A percentile compares a stretch with the other conserved stretches of the same genome.
Conservation (phyloP, 2,113 vertebrate species). For the Heteronetta atricapilla region DNA sequence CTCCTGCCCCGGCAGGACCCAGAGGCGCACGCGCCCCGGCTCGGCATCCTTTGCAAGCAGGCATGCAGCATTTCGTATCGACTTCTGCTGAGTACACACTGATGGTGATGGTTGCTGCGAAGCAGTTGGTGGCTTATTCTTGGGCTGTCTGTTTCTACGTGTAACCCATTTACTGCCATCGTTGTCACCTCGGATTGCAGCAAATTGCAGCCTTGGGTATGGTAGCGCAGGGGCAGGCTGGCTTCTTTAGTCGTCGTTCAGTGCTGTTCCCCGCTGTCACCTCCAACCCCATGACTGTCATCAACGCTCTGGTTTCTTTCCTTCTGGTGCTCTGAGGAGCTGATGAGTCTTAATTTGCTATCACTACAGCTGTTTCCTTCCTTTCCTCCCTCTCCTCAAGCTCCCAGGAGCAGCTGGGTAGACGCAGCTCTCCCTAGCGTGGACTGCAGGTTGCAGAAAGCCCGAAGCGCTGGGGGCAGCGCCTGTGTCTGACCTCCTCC, state of each 20-base stretch:
- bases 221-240: slow-evolving; percentile 69
- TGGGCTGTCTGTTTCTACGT: slow-evolving; percentile 77
- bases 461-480: not conserved
- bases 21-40: not conserved
- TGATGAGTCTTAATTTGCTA: slow-evolving; percentile 44
- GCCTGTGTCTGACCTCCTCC: not conserved
- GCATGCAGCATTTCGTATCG: slow-evolving; percentile 11
- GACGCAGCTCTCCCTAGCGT: not conserved
- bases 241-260: slow-evolving; percentile 66
- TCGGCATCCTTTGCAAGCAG: slow-evolving; percentile 15
- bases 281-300: slow-evolving; percentile 34
- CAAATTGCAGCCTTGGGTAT: slow-evolving; percentile 58
- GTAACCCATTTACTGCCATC: slow-evolving; percentile 75
- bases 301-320: slow-evolving; percentile 51
- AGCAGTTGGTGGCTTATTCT: slow-evolving; percentile 85
- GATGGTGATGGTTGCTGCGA: slow-evolving; percentile 73
- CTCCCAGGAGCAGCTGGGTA: slow-evolving; percentile 12
- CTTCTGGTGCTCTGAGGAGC: slow-evolving; percentile 47
- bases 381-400: slow-evolving; percentile 16
- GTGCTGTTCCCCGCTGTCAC: slow-evolving; percentile 56
- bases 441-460: not conserved
- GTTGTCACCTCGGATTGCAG: slow-evolving; percentile 72
- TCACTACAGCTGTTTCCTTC: slow-evolving; percentile 54
- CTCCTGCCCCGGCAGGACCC: slow-evolving; percentile 31
- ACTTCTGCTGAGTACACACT: slow-evolving; percentile 66